Conservation (phyloP, 2,113 vertebrate genomes). For the Phainopepla nitens region DNA sequence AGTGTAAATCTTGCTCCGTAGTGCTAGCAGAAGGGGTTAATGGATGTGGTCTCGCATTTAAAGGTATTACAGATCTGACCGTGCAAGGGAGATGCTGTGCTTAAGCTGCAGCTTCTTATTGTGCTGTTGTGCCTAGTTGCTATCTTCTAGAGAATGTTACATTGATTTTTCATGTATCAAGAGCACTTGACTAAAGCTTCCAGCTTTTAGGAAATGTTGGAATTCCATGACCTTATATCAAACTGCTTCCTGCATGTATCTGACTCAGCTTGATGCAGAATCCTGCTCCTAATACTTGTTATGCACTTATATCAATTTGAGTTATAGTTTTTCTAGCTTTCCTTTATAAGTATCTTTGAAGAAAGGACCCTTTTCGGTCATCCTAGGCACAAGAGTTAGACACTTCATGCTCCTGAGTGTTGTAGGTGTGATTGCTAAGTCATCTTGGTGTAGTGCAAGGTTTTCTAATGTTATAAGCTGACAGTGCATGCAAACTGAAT, state of each 20-base stretch:
- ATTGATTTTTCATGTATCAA: not conserved
- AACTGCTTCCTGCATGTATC: not conserved
- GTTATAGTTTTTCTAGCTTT: not conserved
- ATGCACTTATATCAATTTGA: not conserved
- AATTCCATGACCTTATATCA: fast-evolving
- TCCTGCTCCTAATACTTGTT: not conserved
- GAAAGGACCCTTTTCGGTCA: not conserved
- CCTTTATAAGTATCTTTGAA: not conserved
- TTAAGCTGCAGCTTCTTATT: not conserved
- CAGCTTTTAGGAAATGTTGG: not conserved
- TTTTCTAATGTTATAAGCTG: not conserved
- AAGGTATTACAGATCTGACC: not conserved
- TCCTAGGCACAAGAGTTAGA: not conserved
- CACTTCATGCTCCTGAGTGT: not conserved
- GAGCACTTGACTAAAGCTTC: too few relatives aligned
- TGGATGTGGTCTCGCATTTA: not conserved
- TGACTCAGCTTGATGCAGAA: not conserved
- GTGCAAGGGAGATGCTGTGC: not conserved
- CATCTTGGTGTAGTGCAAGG: not conserved
- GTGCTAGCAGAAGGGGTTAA: not conserved
- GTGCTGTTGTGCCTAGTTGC: not conserved
- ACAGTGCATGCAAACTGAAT: not conserved
- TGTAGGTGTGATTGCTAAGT: not conserved
- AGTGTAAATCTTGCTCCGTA: not conserved
- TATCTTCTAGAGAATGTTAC: not conserved